phyloP scores from a whole-genome alignment of 2,113 vertebrate species.

The Pleuronectes platessa region DNA sequence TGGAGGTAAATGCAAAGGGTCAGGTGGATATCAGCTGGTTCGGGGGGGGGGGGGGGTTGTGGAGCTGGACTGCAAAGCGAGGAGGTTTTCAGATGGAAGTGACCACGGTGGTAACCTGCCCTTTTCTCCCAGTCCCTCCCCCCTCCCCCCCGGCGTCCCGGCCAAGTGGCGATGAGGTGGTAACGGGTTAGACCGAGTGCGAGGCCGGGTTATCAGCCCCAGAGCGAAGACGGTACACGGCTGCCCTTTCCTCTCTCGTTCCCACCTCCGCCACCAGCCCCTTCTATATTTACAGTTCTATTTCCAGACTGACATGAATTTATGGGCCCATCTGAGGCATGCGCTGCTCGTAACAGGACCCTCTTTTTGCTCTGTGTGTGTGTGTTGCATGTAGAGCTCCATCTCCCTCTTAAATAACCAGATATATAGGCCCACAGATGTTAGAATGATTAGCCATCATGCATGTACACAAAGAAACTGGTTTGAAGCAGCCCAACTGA shows the following conservation, averaged over 20 bases:
- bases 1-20: too few species aligned
- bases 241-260: constrained; percentile 61
- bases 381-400: constrained; percentile 33
- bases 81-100: background rate
- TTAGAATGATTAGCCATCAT: constrained; percentile 64
- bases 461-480: constrained; percentile 35
- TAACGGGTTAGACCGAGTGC: constrained; percentile 33
- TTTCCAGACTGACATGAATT: constrained; percentile 73
- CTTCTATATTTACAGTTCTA: constrained; percentile 78
- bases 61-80: too few species aligned
- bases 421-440: constrained; percentile 60
- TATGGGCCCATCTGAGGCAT: constrained; percentile 63
- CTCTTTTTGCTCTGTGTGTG: background rate
- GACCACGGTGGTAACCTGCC: constrained; percentile 46
- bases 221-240: constrained; percentile 33
- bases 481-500: background rate
- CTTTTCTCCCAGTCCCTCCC: background rate
- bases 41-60: too few species aligned
- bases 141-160: background rate
- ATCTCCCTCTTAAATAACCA: constrained; percentile 40
- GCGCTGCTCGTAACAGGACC: constrained; percentile 66
- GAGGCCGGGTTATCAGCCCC: constrained; percentile 19
- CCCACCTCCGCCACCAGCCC: constrained; percentile 47
- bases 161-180: constrained; percentile 28
- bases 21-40: too few species aligned